Evolutionary conservation across 1,140 invertebrate species (phyloP).

Genomic region (Harpegnathos saltator): DNA sequence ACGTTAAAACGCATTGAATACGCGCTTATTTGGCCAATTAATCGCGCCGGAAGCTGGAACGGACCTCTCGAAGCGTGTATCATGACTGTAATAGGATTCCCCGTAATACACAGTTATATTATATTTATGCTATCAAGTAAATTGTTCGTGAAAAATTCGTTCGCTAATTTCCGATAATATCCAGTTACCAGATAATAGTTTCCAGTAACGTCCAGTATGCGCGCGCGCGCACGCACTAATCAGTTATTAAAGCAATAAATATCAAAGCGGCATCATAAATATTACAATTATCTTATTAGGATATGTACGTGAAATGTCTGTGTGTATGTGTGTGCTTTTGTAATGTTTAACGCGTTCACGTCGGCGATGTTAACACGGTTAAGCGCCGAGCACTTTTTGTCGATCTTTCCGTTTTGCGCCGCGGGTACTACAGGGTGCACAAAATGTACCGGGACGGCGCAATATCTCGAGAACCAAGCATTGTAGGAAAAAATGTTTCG

Average conservation of each 20-base stretch:
- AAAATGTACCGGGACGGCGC: no score
- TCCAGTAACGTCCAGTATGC: neutral
- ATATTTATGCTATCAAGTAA: constrained; percentile 23
- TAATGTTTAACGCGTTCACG: no score
- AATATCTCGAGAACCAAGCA: no score
- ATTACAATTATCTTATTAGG: neutral
- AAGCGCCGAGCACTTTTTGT: no score
- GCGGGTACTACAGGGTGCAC: no score
- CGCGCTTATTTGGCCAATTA: constrained; percentile 27
- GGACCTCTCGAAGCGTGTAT: neutral
- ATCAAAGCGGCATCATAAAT: neutral
- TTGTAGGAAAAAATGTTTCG: no score
- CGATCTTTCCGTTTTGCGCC: no score
- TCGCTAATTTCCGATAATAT: neutral
- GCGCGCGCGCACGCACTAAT: neutral
- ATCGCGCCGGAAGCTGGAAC: neutral
- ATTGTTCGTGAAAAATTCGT: constrained; percentile 28
- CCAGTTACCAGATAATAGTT: neutral
- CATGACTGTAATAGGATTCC: constrained; percentile 24
- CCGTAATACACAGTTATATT: constrained; percentile 18
- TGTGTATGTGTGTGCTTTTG: no score
- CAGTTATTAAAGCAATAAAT: neutral
- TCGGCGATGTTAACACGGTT: no score
- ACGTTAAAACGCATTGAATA: constrained; percentile 24
- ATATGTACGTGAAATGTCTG: neutral